Percentiles rank a stretch among this genome's conserved stretches.
These are phyloP conservation scores for Calameuta pallipes DNA, from an alignment of 2,888 invertebrate genomes.

Conservation along the genomic window DNA sequence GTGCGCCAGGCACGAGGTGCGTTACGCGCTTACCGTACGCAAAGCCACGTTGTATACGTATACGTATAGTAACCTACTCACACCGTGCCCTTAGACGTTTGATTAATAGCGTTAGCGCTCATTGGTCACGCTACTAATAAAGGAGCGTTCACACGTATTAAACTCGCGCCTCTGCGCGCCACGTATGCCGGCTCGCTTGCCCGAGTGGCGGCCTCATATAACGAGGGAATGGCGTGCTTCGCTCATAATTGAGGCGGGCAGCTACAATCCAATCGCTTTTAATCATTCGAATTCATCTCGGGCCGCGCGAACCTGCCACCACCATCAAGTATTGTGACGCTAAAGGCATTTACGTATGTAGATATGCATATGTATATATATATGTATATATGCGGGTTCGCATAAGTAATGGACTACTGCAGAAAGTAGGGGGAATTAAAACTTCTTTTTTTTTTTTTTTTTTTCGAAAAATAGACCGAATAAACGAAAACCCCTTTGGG, in stretches of 20 bases:
- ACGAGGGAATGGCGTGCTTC: conserved; percentile 65
- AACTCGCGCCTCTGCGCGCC: conserved; percentile 51
- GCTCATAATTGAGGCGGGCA: conserved; percentile 61
- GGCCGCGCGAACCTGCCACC: conserved; percentile 19
- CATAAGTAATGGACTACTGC: background rate
- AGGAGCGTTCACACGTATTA: conserved; percentile 64
- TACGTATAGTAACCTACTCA: conserved; percentile 7
- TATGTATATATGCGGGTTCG: background rate
- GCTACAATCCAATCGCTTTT: conserved; percentile 63
- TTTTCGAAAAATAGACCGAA: background rate
- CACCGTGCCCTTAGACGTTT: conserved; percentile 55
- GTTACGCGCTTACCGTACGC: background rate
- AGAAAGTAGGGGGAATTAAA: background rate
- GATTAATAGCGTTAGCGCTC: conserved; percentile 64
- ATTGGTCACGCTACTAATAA: conserved; percentile 67
- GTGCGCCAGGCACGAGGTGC: conserved; percentile 8
- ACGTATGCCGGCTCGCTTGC: conserved; percentile 18
- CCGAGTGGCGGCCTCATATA: conserved; percentile 48
- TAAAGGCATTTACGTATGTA: background rate
- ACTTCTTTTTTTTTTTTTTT: background rate
- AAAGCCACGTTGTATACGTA: background rate
- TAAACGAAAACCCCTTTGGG: background rate
- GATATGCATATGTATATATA: background rate
- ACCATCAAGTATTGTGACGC: background rate
- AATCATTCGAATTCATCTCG: conserved; percentile 62